Percentiles rank a stretch among this genome's conserved stretches.
Conservation (phyloP, 1,140 invertebrate genomes). For the Pectinophora gossypiella region DNA sequence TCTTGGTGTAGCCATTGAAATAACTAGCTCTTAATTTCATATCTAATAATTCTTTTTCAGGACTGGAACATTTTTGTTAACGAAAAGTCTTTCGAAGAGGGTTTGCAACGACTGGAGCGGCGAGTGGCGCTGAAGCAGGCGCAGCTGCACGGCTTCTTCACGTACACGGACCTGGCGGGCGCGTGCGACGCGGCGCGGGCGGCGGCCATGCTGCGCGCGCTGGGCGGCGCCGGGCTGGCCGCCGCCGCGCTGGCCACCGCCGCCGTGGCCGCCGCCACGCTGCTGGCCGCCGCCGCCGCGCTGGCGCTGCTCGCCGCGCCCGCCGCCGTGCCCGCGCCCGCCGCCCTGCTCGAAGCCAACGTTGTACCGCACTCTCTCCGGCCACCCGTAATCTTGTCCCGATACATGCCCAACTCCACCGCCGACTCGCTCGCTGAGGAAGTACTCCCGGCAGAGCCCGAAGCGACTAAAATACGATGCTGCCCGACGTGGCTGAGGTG, state of each 20-base stretch:
- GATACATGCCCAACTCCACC: not conserved
- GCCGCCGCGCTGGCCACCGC: constrained; percentile 83
- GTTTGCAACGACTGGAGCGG: constrained; percentile 80
- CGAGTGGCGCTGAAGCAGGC: constrained; percentile 84
- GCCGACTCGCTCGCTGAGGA: constrained; percentile 15
- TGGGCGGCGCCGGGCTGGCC: constrained; percentile 78
- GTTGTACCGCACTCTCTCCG: not conserved
- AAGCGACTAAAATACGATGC: constrained; percentile 18
- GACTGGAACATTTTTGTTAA: constrained; percentile 90
- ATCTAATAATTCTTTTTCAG: constrained; percentile 67
- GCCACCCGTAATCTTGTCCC: constrained; percentile 9
- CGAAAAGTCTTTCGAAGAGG: constrained; percentile 82
- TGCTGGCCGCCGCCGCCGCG: constrained; percentile 14
- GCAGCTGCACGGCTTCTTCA: constrained; percentile 86
- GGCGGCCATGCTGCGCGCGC: constrained; percentile 62
- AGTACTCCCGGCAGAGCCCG: constrained; percentile 3
- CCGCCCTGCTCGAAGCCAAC: constrained; percentile 11
- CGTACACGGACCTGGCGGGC: constrained; percentile 87
- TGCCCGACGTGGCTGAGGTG: constrained; percentile 44
- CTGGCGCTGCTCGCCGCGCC: constrained; percentile 16
- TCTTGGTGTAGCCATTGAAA: not conserved
- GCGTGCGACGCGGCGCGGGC: constrained; percentile 76
- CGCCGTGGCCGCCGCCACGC: constrained; percentile 77
- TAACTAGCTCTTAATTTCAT: not conserved
- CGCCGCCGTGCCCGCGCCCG: not conserved